Base-by-base conservation (phyloP, 2,888 invertebrate genomes). In the Rotaria sp. region DNA sequence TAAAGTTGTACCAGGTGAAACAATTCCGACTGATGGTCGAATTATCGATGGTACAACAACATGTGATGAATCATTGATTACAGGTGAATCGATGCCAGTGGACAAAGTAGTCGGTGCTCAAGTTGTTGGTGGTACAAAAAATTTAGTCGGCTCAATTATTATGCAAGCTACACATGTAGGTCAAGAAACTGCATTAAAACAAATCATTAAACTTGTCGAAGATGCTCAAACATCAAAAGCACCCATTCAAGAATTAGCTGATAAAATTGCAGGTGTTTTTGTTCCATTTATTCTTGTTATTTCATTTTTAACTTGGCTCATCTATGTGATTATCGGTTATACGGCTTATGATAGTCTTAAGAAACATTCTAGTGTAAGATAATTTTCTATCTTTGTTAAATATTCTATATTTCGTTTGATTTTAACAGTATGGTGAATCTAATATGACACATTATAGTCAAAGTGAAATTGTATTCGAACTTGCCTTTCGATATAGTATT, bases 41-140 rank as follows among this genome's bases (percentile, higher is more conserved):
- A 96, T 98, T 0, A 91, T 93, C 26, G 93, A 94, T 86, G 98
- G 98, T 0, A 94, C 94, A 89, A 96, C 96, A 5, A 95, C 95
- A 59, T 97, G 96, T 90, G 97, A 98, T 90, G 97, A 98, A 91
- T 96, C 96, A 13, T 93, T 98, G 18, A 97, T 98, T 87, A 98
- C 97, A 0, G 98, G 98, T 0, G 98, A 99, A 90, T 95, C 96
- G 10, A 96, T 99, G 96, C 97, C 98, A 0, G 97, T 98, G 0
- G 93, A 94, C 0, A 98, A 98, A 90, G 94, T 94, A 88, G 94
- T 94, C 90, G 95, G 95, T 92, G 89, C 87, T 87, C 85, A 85
- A 38, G 86, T 98, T 1, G 97, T 97, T 88, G 98, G 98, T 18
- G 98, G 98, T 57, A 96, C 96, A 21, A 95, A 99, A 84, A 99